Evolutionary conservation across 1,140 invertebrate genomes (phyloP), one percentile per base, ranked within the genome.

Genomic region (Cardiocondyla obscurior): DNA sequence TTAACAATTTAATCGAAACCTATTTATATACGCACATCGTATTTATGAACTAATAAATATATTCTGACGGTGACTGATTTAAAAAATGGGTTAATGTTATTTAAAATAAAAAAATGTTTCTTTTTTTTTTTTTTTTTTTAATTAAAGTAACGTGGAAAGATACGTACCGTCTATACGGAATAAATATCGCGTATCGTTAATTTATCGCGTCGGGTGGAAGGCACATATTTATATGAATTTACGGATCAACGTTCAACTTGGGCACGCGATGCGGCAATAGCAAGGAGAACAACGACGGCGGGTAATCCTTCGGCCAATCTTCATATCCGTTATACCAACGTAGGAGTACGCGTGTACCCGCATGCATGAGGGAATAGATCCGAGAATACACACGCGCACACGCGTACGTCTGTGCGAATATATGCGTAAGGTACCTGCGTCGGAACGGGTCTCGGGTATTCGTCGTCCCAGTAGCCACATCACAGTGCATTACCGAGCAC

Each of bases 401-500:
- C 19, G 55, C 39, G 55, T 22, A 76, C 65, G 76, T 86, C 83
- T 77, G 49, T 85, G n/a, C 49, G 42, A n/a, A 46, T n/a, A n/a
- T n/a, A n/a, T 16, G 87, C 87, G 91, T 90, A 90, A 90, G 87
- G 33, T 49, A 62, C 60, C 62, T 16, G 74, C 33, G 83, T 77
- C 76, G 82, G 79, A 86, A 88, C 64, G 70, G 28, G 70, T 77
- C 81, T 2, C 8, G 16, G 33, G 33, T 51, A n/a, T 19, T 22
- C 39, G n/a, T 60, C 60, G 86, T 86, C 88, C 89, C 83, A 76
- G 65, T 70, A 87, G 87, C 83, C 87, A 65, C 84, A 82, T 90
- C 84, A 72, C 77, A 77, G 84, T 84, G 65, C 84, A 88, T 89
- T 89, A 89, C 60, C 85, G 28, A 79, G 16, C 65, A 60, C 65